Conservation (phyloP, 2,888 invertebrate genomes). For the Hermaeophaga mercurialis region DNA sequence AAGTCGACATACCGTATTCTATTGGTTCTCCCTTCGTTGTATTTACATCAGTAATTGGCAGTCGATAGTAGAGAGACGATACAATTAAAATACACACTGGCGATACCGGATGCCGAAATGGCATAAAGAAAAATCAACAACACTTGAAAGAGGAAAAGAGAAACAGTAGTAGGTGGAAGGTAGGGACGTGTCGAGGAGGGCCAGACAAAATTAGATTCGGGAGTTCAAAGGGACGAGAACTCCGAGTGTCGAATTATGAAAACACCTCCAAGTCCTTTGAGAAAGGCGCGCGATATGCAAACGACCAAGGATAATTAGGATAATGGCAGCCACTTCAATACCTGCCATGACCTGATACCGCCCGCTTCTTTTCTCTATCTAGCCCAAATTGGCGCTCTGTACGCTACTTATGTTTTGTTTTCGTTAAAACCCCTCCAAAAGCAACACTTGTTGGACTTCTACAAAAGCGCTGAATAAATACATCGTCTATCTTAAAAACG, state of each 20-base stretch:
- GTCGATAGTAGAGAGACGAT: conserved; percentile 14
- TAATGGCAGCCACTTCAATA: conserved; percentile 58
- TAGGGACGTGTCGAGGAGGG: conserved; percentile 24
- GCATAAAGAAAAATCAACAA: conserved; percentile 48
- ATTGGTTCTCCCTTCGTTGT: background rate
- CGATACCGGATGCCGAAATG: conserved; percentile 24
- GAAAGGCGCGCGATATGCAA: conserved; percentile 57
- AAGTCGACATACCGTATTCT: no score
- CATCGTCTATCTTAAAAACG: no score
- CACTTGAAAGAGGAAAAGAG: conserved; percentile 42
- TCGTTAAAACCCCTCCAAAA: conserved; percentile 1
- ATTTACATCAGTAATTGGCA: conserved; percentile 23
- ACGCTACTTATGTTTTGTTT: conserved; percentile 28
- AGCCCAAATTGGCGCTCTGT: conserved; percentile 30
- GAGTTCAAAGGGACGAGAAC: conserved; percentile 56
- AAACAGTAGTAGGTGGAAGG: conserved; percentile 35
- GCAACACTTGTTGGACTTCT: conserved; percentile 6
- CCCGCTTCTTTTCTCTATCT: conserved; percentile 16
- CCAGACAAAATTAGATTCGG: conserved; percentile 57
- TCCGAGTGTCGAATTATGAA: conserved; percentile 57
- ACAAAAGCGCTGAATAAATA: no score
- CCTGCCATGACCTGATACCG: conserved; percentile 42
- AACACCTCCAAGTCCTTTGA: conserved; percentile 58
- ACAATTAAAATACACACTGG: conserved; percentile 36
- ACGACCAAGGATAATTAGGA: conserved; percentile 59